Evolutionary conservation across 2,113 vertebrate species (phyloP).

Genomic region (Burhinus bistriatus): DNA sequence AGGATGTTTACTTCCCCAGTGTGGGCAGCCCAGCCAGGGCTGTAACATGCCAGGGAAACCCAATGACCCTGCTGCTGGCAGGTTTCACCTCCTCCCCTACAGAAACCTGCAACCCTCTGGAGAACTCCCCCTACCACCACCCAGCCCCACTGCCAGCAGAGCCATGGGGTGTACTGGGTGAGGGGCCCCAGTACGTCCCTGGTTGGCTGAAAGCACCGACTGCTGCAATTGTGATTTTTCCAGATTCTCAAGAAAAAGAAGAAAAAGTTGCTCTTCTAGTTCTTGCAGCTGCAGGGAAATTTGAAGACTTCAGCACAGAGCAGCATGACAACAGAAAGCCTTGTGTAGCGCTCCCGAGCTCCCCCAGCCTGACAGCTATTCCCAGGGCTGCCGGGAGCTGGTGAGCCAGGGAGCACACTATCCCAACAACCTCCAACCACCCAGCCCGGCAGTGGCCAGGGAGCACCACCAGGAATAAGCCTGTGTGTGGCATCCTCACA

Average conservation of each 20-base stretch:
- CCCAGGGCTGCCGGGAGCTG: not conserved
- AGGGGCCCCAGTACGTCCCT: not conserved
- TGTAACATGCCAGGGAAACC: not conserved
- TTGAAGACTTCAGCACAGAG: not conserved
- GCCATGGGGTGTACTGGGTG: fast-evolving
- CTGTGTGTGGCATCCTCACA: fast-evolving
- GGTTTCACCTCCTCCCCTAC: not conserved
- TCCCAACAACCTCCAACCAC: not conserved
- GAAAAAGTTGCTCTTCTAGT: not conserved
- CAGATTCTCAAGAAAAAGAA: not conserved
- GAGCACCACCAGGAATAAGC: not conserved
- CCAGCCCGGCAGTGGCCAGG: fast-evolving
- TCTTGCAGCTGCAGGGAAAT: not conserved
- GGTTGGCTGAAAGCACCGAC: not conserved
- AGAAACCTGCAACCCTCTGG: not conserved
- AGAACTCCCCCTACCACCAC: not conserved
- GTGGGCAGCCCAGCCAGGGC: not conserved
- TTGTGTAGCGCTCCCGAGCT: not conserved
- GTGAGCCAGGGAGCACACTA: fast-evolving
- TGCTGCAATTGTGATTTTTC: not conserved
- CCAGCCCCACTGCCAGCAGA: not conserved
- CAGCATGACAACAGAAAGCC: not conserved
- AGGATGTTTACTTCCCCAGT: slow-evolving; percentile 67
- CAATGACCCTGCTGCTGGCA: not conserved
- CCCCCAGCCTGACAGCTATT: not conserved